Conservation (phyloP, 2,888 invertebrate genomes). For the Stictocephala bisonia region DNA sequence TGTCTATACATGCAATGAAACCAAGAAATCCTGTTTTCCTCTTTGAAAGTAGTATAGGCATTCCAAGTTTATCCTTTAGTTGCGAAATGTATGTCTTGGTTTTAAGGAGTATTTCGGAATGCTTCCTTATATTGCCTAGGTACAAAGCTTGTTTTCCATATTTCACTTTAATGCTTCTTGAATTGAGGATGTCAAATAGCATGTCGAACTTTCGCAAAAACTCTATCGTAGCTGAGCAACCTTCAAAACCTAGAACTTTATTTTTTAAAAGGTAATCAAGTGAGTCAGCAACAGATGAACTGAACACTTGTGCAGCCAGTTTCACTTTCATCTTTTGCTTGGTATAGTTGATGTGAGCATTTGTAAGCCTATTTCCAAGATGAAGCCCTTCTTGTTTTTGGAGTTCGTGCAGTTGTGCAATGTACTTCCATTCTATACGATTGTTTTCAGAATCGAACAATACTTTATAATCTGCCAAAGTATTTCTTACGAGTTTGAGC, state of each 20-base stretch:
- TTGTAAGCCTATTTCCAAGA: slow-evolving; percentile 54
- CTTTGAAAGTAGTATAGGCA: slow-evolving; percentile 14
- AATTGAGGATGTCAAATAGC: slow-evolving; percentile 41
- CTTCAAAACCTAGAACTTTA: slow-evolving; percentile 50
- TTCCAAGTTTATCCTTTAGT: slow-evolving; percentile 7
- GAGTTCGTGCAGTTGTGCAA: slow-evolving; percentile 54
- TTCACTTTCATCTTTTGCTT: slow-evolving; percentile 57
- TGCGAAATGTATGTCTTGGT: slow-evolving; percentile 15
- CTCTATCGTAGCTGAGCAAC: slow-evolving; percentile 49
- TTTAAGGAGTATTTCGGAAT: slow-evolving; percentile 33
- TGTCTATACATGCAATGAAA: too few species aligned
- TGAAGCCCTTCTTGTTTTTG: slow-evolving; percentile 57
- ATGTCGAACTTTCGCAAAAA: slow-evolving; percentile 44
- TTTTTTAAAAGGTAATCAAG: slow-evolving; percentile 44
- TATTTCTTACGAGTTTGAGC: slow-evolving; percentile 58
- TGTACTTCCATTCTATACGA: slow-evolving; percentile 54
- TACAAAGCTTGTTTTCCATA: slow-evolving; percentile 41
- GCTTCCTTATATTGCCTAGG: not conserved
- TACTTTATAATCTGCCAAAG: slow-evolving; percentile 55
- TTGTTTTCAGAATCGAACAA: slow-evolving; percentile 44
- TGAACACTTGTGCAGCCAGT: slow-evolving; percentile 52
- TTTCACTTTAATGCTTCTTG: slow-evolving; percentile 39
- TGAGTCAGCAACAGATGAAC: slow-evolving; percentile 52
- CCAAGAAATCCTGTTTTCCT: too few species aligned
- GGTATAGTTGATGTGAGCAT: slow-evolving; percentile 50